A percentile compares a stretch with the other conserved stretches of the same genome.
Evolutionary conservation across 2,113 vertebrate species (phyloP).

Genomic region (Percina caprodes): DNA sequence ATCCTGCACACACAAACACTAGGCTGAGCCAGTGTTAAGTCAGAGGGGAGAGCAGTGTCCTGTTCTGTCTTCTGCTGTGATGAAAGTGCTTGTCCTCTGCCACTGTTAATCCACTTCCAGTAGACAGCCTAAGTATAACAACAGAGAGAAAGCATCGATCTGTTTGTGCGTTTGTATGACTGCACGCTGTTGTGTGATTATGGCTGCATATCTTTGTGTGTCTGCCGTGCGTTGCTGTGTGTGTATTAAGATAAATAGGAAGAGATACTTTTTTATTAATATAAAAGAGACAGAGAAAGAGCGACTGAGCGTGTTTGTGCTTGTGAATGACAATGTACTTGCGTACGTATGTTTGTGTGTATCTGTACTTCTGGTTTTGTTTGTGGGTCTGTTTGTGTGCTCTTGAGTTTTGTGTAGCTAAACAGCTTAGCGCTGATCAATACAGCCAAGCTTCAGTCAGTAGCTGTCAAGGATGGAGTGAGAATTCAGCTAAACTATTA

Average conservation of each 20-base stretch:
- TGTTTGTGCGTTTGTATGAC: slow-evolving; percentile 35
- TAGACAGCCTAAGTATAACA: slow-evolving; percentile 64
- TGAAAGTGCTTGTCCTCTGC: slow-evolving; percentile 66
- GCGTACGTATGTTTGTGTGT: not conserved
- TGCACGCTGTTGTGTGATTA: slow-evolving; percentile 14
- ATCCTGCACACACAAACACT: not conserved
- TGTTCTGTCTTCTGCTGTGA: slow-evolving; percentile 48
- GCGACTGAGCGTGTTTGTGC: not conserved
- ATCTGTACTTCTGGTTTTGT: not conserved
- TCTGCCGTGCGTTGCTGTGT: not conserved
- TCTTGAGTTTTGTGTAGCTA: slow-evolving; percentile 39
- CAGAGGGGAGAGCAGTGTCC: slow-evolving; percentile 47
- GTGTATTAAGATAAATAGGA: not conserved
- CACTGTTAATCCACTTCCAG: slow-evolving; percentile 74
- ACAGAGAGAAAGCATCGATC: slow-evolving; percentile 56
- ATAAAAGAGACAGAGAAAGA: not conserved
- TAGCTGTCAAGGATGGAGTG: slow-evolving; percentile 53
- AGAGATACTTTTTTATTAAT: too few relatives aligned
- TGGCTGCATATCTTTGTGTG: slow-evolving; percentile 3
- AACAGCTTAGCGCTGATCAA: slow-evolving; percentile 61
- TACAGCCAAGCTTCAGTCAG: slow-evolving; percentile 49
- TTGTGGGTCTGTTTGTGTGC: slow-evolving; percentile 9
- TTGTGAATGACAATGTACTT: not conserved
- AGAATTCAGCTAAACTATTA: slow-evolving; percentile 57
- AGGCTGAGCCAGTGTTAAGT: slow-evolving; percentile 10